Conservation (phyloP, 2,113 vertebrate species). For the Chamaetylas fuelleborni region DNA sequence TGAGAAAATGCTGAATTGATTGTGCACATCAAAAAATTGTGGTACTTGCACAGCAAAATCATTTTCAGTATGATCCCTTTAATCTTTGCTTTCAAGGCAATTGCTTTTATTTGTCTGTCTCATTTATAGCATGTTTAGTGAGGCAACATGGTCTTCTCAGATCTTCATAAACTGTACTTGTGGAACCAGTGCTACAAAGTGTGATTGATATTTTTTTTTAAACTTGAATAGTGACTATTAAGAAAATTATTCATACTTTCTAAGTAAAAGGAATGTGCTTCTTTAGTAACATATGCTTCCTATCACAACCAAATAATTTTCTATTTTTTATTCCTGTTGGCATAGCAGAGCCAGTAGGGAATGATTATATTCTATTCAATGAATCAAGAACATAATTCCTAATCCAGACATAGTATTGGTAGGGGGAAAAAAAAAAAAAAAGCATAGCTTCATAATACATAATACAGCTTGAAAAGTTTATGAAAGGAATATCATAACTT, state of each 20-base stretch:
- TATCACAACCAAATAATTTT: slow-evolving; percentile 4
- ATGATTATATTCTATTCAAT: neutral
- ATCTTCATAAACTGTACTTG: neutral
- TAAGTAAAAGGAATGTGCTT: neutral
- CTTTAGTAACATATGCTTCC: slow-evolving; percentile 35
- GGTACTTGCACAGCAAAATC: neutral
- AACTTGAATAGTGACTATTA: neutral
- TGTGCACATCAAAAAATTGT: neutral
- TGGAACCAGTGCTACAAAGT: neutral
- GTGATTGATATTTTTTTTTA: neutral
- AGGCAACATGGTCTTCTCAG: neutral
- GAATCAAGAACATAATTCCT: slow-evolving; percentile 34
- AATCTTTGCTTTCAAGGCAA: slow-evolving; percentile 4
- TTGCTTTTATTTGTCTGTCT: slow-evolving; percentile 16
- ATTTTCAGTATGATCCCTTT: neutral
- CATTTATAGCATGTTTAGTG: neutral
- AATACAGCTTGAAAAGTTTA: neutral
- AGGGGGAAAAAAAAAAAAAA: neutral
- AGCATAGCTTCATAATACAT: neutral
- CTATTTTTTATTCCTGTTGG: slow-evolving; percentile 8
- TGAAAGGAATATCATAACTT: neutral
- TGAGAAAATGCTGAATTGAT: neutral
- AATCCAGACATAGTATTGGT: neutral
- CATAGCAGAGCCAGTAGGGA: neutral
- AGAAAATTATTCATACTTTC: neutral